Percentiles rank a stretch among this genome's conserved stretches.
These are phyloP conservation scores for Drosophila nikananu DNA, from an alignment of 1,140 invertebrate genomes.

Conservation along the genomic window DNA sequence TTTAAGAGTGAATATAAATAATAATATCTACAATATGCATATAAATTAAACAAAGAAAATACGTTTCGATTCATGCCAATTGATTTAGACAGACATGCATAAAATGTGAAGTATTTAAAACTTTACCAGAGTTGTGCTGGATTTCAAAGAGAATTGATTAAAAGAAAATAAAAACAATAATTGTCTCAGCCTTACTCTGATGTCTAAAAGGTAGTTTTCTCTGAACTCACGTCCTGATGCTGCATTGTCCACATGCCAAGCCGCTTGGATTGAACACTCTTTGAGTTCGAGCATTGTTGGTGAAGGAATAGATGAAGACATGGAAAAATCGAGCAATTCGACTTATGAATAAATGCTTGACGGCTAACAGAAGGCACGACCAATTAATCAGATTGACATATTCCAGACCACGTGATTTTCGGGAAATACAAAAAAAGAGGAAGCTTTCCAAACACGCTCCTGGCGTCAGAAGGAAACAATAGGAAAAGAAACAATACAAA, in stretches of 20 bases:
- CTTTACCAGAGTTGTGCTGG: constrained; percentile 12
- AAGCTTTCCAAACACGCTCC: constrained; percentile 23
- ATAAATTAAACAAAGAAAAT: background rate
- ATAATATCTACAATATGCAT: too few relatives aligned
- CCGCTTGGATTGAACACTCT: constrained; percentile 26
- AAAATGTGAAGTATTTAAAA: constrained; percentile 4
- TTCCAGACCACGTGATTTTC: constrained; percentile 16
- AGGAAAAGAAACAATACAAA: constrained; percentile 32
- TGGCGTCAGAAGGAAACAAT: constrained; percentile 18
- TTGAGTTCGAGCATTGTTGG: background rate
- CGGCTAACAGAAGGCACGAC: constrained; percentile 38
- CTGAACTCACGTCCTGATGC: constrained; percentile 40
- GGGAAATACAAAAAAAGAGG: constrained; percentile 7
- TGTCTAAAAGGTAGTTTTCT: constrained; percentile 34
- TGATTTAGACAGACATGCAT: constrained; percentile 5
- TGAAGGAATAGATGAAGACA: constrained; percentile 6
- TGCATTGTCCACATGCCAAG: constrained; percentile 37
- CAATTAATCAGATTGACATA: constrained; percentile 67
- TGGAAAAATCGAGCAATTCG: constrained; percentile 16
- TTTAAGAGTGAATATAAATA: background rate
- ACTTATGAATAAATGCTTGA: constrained; percentile 46
- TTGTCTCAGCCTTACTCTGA: constrained; percentile 18
- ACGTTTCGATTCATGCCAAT: constrained; percentile 6
- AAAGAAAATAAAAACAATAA: background rate
- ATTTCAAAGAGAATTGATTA: background rate